Base-by-base conservation (phyloP, 2,888 invertebrate species). In the Dasypogon diadema region DNA sequence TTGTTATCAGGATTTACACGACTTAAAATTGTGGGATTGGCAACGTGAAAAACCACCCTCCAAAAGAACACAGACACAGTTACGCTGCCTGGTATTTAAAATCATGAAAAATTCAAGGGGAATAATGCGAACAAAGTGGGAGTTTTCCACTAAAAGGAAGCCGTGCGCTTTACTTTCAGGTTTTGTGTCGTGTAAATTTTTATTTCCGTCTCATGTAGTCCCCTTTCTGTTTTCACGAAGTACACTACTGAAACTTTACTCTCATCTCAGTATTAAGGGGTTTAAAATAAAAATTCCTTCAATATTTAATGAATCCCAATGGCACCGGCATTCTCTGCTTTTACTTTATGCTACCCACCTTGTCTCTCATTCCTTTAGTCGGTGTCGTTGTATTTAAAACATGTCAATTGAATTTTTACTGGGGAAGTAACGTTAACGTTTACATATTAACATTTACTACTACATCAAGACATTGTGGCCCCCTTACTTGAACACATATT, bases 271-370 rank as follows among this genome's bases (percentile, higher is more conserved):
- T 73, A 78, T 77, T 79, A 79, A 79, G 78, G 79, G 78, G 78
- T 79, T 80, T 79, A 80, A 80, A 80, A 80, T 79, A 79, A 79
- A 80, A 79, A 79, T 78, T 76, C 54, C 46, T 77, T 77, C 78
- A 81, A 82, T 81, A 81, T 81, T 81, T 82, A 80, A 82, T 80
- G 22, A 30, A 46, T 18, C 54, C 70, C 70, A 70, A 70, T 70
- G 70, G 70, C 70, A 34, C 68, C 58, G 46, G 75, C n/a, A 22
- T 70, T 70, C 18, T 70, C 21, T 54, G 21, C 51, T 70, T 70
- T 70, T 70, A 70, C 70, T 70, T 70, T 70, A 30, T 51, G 30
- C 70, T 54, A 70, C 48, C 54, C 70, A 16, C 30, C 16, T n/a
- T 16, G 10, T 51, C 18, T 26, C 34, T 22, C 21, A 37, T 22